Conservation (phyloP, 2,888 invertebrate species). For the Catocala fraxini region DNA sequence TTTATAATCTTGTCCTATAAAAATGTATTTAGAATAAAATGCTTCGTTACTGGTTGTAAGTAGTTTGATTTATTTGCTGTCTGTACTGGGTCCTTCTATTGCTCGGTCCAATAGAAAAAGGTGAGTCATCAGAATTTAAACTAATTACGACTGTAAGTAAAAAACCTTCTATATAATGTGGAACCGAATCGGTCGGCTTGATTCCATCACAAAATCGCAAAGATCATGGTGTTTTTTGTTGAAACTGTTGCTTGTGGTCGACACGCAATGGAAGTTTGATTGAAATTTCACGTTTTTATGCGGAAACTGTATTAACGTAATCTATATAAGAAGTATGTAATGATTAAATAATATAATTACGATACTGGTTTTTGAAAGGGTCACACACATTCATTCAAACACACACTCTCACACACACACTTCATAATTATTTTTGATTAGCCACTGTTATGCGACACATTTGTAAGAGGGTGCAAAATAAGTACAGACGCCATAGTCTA, state of each 20-base stretch:
- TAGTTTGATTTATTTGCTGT: constrained; percentile 52
- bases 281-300: constrained; percentile 32
- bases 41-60: constrained; percentile 5
- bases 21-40: constrained; percentile 8
- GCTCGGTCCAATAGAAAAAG: constrained; percentile 77
- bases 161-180: constrained; percentile 75
- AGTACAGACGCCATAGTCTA: too few species aligned
- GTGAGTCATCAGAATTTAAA: constrained; percentile 86
- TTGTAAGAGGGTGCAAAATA: too few species aligned
- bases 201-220: constrained; percentile 74
- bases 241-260: constrained; percentile 37
- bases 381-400: too few species aligned
- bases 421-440: too few species aligned
- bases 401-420: too few species aligned
- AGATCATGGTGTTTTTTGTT: constrained; percentile 54
- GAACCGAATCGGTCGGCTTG: constrained; percentile 69
- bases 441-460: too few species aligned
- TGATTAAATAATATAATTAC: too few species aligned
- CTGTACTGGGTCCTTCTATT: constrained; percentile 67
- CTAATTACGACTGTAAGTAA: constrained; percentile 80
- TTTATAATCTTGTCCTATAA: constrained; percentile 28
- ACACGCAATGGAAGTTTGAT: constrained; percentile 43
- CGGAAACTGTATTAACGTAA: constrained; percentile 3
- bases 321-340: not conserved
- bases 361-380: too few species aligned